phyloP scores from a whole-genome alignment of 2,888 invertebrate species.

The Mythimna impura region DNA sequence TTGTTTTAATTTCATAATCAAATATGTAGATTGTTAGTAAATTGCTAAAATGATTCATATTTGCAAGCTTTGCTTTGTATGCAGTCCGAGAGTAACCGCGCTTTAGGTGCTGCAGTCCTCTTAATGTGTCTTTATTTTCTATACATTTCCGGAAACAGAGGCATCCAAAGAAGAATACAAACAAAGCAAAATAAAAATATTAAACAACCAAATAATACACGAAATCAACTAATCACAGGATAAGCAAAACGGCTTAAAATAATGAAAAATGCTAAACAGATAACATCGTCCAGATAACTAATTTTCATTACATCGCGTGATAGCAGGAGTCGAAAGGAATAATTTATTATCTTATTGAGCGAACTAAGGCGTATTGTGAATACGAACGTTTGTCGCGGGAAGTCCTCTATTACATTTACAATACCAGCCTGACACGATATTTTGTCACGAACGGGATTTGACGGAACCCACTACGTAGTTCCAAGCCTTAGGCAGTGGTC shows the following conservation, averaged over 20 bases:
- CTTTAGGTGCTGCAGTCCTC: no score
- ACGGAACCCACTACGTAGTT: conserved; percentile 25
- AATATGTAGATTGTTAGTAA: no score
- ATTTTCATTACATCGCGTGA: conserved; percentile 56
- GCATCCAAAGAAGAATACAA: background rate
- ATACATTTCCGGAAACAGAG: background rate
- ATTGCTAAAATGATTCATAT: no score
- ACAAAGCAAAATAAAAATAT: background rate
- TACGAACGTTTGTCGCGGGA: conserved; percentile 70
- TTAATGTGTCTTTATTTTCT: conserved; percentile 1
- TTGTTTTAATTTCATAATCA: no score
- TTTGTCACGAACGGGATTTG: conserved; percentile 61
- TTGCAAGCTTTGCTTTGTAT: no score
- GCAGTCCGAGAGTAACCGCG: no score
- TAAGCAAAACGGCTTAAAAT: conserved; percentile 21
- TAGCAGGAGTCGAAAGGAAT: conserved; percentile 47
- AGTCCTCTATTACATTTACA: conserved; percentile 69
- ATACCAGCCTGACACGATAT: conserved; percentile 64
- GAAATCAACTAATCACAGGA: conserved; percentile 26
- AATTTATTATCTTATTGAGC: conserved; percentile 58
- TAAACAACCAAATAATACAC: background rate
- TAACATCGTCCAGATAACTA: conserved; percentile 37
- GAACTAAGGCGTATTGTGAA: conserved; percentile 62
- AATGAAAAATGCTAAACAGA: conserved; percentile 17
- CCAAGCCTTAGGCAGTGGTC: background rate